Evolutionary conservation across 1,140 invertebrate species (phyloP), one percentile per base, ranked within the genome.

Genomic region (Atta texana): DNA sequence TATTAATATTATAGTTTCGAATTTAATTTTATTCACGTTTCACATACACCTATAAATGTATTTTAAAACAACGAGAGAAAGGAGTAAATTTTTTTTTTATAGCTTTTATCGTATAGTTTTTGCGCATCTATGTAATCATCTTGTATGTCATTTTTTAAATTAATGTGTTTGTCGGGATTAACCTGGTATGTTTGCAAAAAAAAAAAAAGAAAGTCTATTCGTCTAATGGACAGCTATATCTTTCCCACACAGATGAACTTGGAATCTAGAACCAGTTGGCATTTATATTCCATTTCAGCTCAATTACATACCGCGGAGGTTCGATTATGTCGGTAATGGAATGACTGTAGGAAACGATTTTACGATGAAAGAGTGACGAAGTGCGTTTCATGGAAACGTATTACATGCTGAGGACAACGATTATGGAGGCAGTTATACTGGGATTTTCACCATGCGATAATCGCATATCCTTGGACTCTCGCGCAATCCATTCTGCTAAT

Each of bases 281-380:
- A 61, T 74, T 84, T 84, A 84, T 75, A 85, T 91, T 86, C 87
- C 90, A 92, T 92, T 89, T 74, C 69, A 84, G 55, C 55, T 84
- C 69, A 84, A 84, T 84, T 75, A 84, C 55, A 21, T 71, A 31
- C 53, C 59, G 44, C 28, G 69, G 39, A 8, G 49, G 57, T 34
- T 61, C 69, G 80, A 84, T 84, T 84, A 85, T 55, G 21, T 31
- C 44, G 31, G 21, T 78, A 59, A 82, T 72, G 75, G 51, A 81
- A 86, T 55, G 59, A 86, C 49, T 71, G 39, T 82, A 86, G 77
- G 49, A 86, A 86, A 86, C 16, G 57, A 72, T 82, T 34, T 61
- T 71, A 86, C 31, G 85, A 66, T 39, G 75, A 82, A 86, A 57
- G 77, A 82, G 44, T 72, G 49, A 86, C 75, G 82, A 28, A 14